A percentile compares a stretch with the other conserved stretches of the same genome.
These are phyloP conservation scores for Entosphenus tridentatus DNA, from an alignment of 2,113 vertebrate genomes.

Conservation along the genomic window DNA sequence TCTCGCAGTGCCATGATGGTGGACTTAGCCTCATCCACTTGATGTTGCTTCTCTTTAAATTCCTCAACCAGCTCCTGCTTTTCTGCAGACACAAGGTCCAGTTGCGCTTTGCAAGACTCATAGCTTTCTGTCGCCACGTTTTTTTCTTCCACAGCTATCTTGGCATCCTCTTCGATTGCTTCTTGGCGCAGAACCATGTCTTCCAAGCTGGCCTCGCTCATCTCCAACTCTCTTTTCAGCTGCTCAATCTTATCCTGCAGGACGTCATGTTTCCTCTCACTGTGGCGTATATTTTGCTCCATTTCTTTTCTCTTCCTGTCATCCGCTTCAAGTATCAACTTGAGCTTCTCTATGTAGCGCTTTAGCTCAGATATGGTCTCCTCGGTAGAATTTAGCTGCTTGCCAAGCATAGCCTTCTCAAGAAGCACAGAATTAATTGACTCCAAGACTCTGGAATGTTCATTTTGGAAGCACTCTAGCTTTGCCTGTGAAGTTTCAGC, in stretches of 20 bases:
- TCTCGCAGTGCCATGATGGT: conserved; percentile 13
- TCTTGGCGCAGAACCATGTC: conserved; percentile 39
- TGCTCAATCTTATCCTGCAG: conserved; percentile 37
- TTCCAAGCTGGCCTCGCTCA: conserved; percentile 29
- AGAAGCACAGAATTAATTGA: conserved; percentile 35
- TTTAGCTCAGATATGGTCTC: conserved; percentile 42
- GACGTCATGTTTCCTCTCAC: conserved; percentile 28
- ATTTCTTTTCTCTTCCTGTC: conserved; percentile 36
- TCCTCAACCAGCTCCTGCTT: conserved; percentile 26
- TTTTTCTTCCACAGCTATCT: conserved; percentile 25
- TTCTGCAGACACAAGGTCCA: conserved; percentile 23
- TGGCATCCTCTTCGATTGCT: conserved; percentile 33
- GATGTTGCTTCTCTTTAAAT: conserved; percentile 17
- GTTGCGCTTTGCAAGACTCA: conserved; percentile 14
- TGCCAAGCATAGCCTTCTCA: conserved; percentile 47
- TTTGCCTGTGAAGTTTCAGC: conserved; percentile 28
- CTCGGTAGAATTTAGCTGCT: conserved; percentile 40
- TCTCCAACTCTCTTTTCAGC: conserved; percentile 31
- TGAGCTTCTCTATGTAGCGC: conserved; percentile 50
- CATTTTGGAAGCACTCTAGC: conserved; percentile 24
- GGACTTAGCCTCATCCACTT: conserved; percentile 15
- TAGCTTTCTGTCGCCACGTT: conserved; percentile 15
- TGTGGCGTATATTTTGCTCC: conserved; percentile 33
- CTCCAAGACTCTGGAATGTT: conserved; percentile 27
- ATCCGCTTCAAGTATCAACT: conserved; percentile 52